Evolutionary conservation across 1,140 invertebrate genomes (phyloP), one percentile per base, ranked within the genome.

Genomic region (Aphidius ervi): DNA sequence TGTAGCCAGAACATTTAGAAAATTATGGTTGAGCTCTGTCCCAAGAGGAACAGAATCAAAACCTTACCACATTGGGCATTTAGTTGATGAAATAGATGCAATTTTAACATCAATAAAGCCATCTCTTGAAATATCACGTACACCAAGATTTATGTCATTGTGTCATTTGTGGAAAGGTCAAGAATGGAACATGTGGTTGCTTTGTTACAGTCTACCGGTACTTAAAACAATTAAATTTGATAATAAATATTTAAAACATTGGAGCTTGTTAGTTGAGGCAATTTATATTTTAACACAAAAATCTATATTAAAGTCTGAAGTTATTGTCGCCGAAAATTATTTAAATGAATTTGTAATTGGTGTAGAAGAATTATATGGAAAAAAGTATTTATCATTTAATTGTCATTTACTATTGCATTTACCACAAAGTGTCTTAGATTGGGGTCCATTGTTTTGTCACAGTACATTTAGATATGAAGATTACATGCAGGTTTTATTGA

Each of bases 101-200:
- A 9, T 43, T 7, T 9, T 7, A 43, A 6, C 6, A 6, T 9
- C 9, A 6, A 43, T 43, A 6, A 43, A 9, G 6, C 42, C 9
- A 43, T 43, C 9, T 43, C 9, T 43, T 9, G 6, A 6, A 6
- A 43, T 9, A 9, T 43, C 42, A 16, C 16, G 16, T 43, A 9
- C 6, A 43, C 42, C 42, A 43, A 43, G 42, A 43, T 7, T 9
- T 9, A 6, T 9, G 1, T 7, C 42, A 9, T 9, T 1, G 9
- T 43, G 42, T 43, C 42, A 43, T 43, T 50, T 39, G 60, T 68
- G 62, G 65, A 68, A 68, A 55, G 62, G 63, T 8, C 45, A 67
- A 49, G 65, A 68, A 41, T 68, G 65, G 63, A 39, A 39, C 6
- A 47, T 31, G 8, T 67, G 53, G 39, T 41, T 64, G 8, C 31